Base-by-base conservation (phyloP, 2,888 invertebrate genomes). In the Bruchidius siliquastri region DNA sequence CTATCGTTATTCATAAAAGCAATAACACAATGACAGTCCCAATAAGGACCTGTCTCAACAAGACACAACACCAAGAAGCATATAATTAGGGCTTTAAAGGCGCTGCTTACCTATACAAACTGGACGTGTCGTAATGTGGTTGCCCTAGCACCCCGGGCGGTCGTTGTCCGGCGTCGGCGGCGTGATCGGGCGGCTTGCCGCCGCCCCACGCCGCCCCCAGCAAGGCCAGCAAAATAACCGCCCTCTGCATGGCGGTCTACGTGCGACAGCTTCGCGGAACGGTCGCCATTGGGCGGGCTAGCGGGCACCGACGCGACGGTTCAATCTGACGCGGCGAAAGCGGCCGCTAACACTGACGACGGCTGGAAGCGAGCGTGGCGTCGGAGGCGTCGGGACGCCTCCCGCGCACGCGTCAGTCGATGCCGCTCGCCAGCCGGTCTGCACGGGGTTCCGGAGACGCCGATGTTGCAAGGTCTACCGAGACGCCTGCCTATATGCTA, bases 171-270 rank as follows among this genome's bases (percentile, higher is more conserved):
- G 78, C 30, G 87, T 87, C 20, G 87, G 88, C 3, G 87, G 86
- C 4, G 86, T 82, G 71, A 68, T 78, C 77, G 8, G 78, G 77
- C 22, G 78, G 78, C 70, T 77, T 32, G 66, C 66, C 10, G 70
- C 72, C 67, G 70, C 22, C 72, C 69, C 87, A 87, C 74, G 87
- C 79, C 0, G 88, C 87, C 68, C 85, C 87, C 76, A 88, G 87
- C 2, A 90, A 18, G 21, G 21, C 21, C 3, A 67, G 67, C 49
- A 71, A 10, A 20, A 67, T 10, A 18, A 22, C 21, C 21, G 22
- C 21, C 49, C 49, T 49, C 49, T 1, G 49, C 49, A 49, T 49
- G 49, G 1, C 49, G 49, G 1, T 49, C 49, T 49, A 49, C 49
- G 49, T 13, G 49, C 18, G 49, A 18, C 49, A 18, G 13, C 10